A percentile compares a stretch with the other conserved stretches of the same genome.
phyloP scores from a whole-genome alignment of 2,888 invertebrate genomes.

The Biston stratarius region DNA sequence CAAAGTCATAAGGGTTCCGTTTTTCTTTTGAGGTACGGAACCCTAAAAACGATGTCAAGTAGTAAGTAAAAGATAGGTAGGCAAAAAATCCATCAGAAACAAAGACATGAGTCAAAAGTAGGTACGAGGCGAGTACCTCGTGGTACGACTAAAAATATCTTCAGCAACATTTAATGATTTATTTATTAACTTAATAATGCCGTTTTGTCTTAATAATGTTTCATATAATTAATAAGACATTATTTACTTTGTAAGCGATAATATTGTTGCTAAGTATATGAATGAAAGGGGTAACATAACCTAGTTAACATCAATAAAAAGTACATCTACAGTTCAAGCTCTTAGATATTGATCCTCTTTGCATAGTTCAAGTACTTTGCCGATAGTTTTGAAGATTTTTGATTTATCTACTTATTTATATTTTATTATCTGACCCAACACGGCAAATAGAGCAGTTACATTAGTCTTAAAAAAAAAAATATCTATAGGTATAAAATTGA shows the following conservation, averaged over 20 bases:
- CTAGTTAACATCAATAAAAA: neutral
- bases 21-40: no score
- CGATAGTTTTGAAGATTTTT: no score
- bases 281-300: slow-evolving; percentile 7
- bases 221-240: slow-evolving; percentile 23
- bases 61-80: neutral
- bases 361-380: neutral
- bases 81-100: neutral
- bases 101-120: slow-evolving; percentile 7
- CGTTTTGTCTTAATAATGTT: no score
- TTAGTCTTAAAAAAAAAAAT: no score
- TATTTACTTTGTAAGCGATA: slow-evolving; percentile 25
- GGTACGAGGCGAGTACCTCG: neutral
- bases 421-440: no score
- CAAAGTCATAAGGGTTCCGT: no score
- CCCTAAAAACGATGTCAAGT: no score
- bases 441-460: no score
- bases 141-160: slow-evolving; percentile 12
- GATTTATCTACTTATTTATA: no score
- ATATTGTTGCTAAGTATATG: slow-evolving; percentile 24
- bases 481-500: no score
- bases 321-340: slow-evolving; percentile 3
- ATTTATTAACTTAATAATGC: slow-evolving; percentile 12
- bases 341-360: neutral
- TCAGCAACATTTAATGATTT: neutral